Base-by-base conservation (phyloP, 2,797 vertebrate species). In the Lepidocolaptes lacrymiger region DNA sequence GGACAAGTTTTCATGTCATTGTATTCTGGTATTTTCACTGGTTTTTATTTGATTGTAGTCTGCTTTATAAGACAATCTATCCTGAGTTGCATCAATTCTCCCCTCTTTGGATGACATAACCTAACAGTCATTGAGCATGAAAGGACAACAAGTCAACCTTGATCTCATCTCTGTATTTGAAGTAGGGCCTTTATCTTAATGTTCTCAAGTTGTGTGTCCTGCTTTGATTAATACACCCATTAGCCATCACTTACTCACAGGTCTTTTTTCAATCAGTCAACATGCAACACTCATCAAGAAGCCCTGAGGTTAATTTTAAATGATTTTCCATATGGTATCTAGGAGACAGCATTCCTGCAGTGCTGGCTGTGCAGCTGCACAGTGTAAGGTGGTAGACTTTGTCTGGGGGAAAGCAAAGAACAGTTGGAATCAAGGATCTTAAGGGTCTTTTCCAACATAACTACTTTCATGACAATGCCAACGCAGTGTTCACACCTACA, bases 221-320 rank as follows among this genome's bases (percentile, higher is more conserved):
- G 56, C 88, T 91, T 67, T 88, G 87, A 93, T 92, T 88, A 94
- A 95, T 74, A 75, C 9, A 75, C 5, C 69, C 63, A 75, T 93
- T 95, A 91, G 24, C 59, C 44, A 28, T 26, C 0, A 0, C 56
- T 85, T 80, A 69, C 41, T 37, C 89, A 56, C 1, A 80, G 12
- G 1, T 18, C 34, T 78, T 88, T 94, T 95, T 93, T 71, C 43
- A 81, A 63, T 84, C 91, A 94, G 44, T 88, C 63, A 96, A 56
- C 1, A 0, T 37, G 62, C 39, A 92, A 61, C 30, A 43, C 43
- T 61, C 82, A 82, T 78, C 79, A 89, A 43, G 73, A 78, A 86
- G 36, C 19, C 49, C 43, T 78, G 54, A 75, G 54, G 27, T 81
- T 91, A 76, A 74, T 85, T 88, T 88, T 52, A 95, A 89, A 88